Percentiles rank a stretch among this genome's conserved stretches.
phyloP scores from a whole-genome alignment of 1,140 invertebrate species.

The Cyrtorhinus lividipennis region DNA sequence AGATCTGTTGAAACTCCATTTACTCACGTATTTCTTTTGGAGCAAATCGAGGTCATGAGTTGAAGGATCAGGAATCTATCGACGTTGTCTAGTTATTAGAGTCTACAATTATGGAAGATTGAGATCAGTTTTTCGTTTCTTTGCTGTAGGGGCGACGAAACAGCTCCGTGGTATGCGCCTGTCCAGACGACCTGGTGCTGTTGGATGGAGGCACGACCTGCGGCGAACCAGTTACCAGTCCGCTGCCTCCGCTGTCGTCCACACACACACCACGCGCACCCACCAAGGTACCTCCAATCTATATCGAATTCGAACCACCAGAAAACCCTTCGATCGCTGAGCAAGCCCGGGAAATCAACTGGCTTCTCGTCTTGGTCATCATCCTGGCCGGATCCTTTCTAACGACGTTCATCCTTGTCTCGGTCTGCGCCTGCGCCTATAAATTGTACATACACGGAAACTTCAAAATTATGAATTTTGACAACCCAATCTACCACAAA shows the following conservation, averaged over 20 bases:
- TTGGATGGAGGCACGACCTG: neutral
- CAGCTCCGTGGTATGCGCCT: constrained; percentile 11
- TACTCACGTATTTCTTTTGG: too few relatives aligned
- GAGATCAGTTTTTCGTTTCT: neutral
- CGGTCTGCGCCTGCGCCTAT: constrained; percentile 1
- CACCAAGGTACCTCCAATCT: neutral
- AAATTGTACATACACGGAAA: constrained; percentile 8
- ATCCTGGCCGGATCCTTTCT: constrained; percentile 1
- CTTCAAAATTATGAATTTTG: constrained; percentile 13
- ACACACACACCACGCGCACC: neutral
- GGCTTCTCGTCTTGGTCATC: neutral
- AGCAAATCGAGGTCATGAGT: too few relatives aligned
- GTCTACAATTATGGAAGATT: too few relatives aligned
- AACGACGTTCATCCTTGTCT: neutral
- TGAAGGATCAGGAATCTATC: too few relatives aligned
- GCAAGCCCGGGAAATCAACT: constrained; percentile 4
- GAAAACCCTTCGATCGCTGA: neutral
- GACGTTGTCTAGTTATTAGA: too few relatives aligned
- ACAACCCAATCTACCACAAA: constrained; percentile 12
- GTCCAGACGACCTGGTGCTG: constrained; percentile 10
- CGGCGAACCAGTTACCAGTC: neutral
- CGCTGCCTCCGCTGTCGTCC: neutral
- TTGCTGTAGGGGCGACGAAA: neutral
- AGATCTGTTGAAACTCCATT: too few relatives aligned
- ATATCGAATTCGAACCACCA: neutral